Evolutionary conservation across 2,888 invertebrate species (phyloP), one percentile per base, ranked within the genome.

Genomic region (Tenthredo amoena): DNA sequence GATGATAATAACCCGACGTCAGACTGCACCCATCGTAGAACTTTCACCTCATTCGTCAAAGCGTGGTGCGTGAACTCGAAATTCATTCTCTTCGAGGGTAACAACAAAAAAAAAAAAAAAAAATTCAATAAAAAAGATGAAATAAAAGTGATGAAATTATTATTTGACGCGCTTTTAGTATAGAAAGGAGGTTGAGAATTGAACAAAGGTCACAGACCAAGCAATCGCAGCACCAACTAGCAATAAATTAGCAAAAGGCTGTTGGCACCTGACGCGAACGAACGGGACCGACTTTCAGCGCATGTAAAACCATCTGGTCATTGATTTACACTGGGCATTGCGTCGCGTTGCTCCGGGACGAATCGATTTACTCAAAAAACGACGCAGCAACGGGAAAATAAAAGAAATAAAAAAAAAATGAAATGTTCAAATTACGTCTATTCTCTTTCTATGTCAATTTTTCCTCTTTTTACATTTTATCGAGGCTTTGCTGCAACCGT

Each of bases 231-330:
- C 15, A 18, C n/a, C 31, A 34, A 7, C 18, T 31, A 34, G 47
- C 31, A 50, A 47, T 77, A 18, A 77, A 77, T 77, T 77, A 77
- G 50, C 76, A 31, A 77, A 77, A 50, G 76, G 76, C 76, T 77
- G 76, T 50, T 77, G 76, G 50, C 76, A 77, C 76, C 76, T 77
- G 76, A 50, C 76, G 76, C 50, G 18, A 47, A 77, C 50, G 7
- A 77, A 77, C 76, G 34, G 79, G 79, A 79, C 62, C 79, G 79
- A 58, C 58, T 58, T 79, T 79, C 79, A 40, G 58, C 58, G 37
- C 58, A 58, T 79, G 79, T 58, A 21, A 79, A 79, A 79, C 58
- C 79, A 40, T 37, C 34, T 62, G 58, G 79, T 50, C 79, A 40
- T 55, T 79, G 58, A 79, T 79, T 79, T 58, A 79, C 58, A 37